Conservation (phyloP, 2,113 vertebrate species). For the Cinclus mexicanus region DNA sequence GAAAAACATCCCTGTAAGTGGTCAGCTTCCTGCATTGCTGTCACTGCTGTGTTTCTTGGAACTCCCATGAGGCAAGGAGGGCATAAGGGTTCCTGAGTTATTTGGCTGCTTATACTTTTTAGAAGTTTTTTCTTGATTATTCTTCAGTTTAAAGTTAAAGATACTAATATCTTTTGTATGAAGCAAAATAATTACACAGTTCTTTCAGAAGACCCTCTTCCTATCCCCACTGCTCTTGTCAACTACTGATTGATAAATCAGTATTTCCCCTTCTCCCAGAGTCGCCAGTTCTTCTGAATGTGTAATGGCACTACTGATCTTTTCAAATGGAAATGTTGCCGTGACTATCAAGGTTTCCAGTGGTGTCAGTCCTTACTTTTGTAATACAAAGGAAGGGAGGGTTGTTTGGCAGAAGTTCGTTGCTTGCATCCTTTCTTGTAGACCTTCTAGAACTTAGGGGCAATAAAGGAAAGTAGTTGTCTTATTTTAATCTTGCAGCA, state of each 20-base stretch:
- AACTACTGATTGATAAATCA: neutral
- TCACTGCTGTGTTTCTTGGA: neutral
- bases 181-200: neutral
- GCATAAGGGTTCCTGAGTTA: neutral
- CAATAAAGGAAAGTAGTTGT: neutral
- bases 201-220: neutral
- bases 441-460: neutral
- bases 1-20: neutral
- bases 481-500: neutral
- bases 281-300: neutral
- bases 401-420: neutral
- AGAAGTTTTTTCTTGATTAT: neutral
- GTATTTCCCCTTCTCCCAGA: neutral
- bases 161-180: neutral
- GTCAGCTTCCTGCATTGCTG: neutral
- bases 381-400: neutral
- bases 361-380: neutral
- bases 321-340: neutral
- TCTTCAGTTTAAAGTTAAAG: neutral
- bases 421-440: neutral
- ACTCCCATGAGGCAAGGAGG: neutral
- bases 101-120: neutral
- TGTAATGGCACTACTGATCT: neutral
- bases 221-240: neutral
- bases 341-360: accelerated